These are phyloP conservation scores for Parazoanthus swiftii DNA, from an alignment of 92 coral and sea anemone genomes.

Conservation along the genomic window DNA sequence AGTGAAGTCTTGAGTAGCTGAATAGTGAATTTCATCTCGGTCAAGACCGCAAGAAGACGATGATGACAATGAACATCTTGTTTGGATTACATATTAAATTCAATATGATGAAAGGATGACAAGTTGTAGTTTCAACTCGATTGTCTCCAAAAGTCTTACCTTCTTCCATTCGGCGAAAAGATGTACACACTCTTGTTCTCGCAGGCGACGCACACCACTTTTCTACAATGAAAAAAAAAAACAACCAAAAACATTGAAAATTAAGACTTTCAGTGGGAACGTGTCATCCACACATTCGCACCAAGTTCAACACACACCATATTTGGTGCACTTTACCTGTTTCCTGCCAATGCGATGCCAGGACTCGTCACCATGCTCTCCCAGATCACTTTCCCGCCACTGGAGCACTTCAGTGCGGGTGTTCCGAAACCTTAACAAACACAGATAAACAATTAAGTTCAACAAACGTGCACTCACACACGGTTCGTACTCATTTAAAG, in stretches of 20 bases:
- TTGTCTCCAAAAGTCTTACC: constrained; percentile 52
- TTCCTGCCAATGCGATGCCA: constrained; percentile 93
- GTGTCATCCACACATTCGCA: neutral
- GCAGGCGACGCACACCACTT: constrained; percentile 91
- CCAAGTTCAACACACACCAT: neutral
- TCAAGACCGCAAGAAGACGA: no score
- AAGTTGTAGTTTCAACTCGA: neutral
- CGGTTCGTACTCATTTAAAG: no score
- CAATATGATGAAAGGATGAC: no score
- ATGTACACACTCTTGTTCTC: constrained; percentile 78
- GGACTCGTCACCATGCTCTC: constrained; percentile 90
- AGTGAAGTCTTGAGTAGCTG: no score
- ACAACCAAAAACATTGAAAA: neutral
- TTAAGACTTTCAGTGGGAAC: neutral
- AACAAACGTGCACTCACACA: no score
- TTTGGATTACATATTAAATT: no score
- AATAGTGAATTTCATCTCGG: no score
- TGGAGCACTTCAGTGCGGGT: constrained; percentile 78
- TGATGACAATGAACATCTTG: no score
- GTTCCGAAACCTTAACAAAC: constrained; percentile 60
- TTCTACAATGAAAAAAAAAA: constrained; percentile 55
- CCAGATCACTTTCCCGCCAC: constrained; percentile 82
- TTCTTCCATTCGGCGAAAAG: constrained; percentile 89
- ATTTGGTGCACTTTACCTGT: constrained; percentile 63
- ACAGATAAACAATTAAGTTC: neutral